Conservation (phyloP, 2,888 invertebrate species). For the Yponomeuta malinellus region DNA sequence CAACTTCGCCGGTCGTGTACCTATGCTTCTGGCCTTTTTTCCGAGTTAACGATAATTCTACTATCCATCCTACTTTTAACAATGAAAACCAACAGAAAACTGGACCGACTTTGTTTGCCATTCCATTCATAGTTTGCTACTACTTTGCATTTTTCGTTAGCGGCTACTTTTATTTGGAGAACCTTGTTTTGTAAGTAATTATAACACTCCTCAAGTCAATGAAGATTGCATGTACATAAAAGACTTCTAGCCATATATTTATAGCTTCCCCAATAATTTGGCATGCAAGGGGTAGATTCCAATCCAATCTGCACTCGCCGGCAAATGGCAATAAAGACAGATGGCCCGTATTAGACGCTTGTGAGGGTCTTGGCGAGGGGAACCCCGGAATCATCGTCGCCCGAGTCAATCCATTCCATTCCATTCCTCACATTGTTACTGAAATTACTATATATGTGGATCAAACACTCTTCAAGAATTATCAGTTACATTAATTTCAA, state of each 20-base stretch:
- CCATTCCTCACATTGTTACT: neutral
- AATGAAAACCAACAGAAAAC: too few species aligned
- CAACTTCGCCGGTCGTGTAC: too few species aligned
- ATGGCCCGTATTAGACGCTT: conserved; percentile 5
- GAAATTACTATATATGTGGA: neutral
- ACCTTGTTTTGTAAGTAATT: neutral
- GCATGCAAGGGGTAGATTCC: neutral
- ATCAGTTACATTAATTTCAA: too few species aligned
- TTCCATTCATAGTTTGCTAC: too few species aligned
- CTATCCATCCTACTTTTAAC: too few species aligned
- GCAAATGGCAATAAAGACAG: conserved; percentile 13
- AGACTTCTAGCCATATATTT: neutral
- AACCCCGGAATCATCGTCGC: neutral
- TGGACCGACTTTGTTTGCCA: too few species aligned
- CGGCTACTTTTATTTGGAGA: neutral
- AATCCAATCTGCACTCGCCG: neutral
- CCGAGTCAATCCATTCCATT: neutral
- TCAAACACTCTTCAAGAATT: too few species aligned
- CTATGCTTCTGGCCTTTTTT: too few species aligned
- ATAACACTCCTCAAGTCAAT: neutral
- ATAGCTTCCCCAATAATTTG: neutral
- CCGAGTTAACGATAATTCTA: too few species aligned
- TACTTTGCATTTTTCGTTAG: too few species aligned
- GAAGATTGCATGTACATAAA: neutral
- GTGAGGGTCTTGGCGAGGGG: neutral